Percentiles rank a stretch among this genome's conserved stretches.
These are phyloP conservation scores for Cotesia typhae DNA, from an alignment of 1,140 invertebrate species.

Conservation along the genomic window DNA sequence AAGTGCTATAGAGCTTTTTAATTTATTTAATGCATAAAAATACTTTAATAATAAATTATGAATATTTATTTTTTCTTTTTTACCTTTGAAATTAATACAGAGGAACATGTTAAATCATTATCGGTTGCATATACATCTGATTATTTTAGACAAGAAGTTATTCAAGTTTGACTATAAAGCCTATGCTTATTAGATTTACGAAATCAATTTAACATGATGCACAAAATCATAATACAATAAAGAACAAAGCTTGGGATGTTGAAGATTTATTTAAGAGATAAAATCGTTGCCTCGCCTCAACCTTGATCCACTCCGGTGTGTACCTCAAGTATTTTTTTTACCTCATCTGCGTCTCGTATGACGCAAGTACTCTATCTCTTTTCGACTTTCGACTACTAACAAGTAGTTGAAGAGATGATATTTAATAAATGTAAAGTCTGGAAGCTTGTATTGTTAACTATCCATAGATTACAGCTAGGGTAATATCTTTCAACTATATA, in stretches of 20 bases:
- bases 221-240: neutral
- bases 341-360: constrained; percentile 47
- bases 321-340: constrained; percentile 39
- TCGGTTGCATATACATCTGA: too few relatives aligned
- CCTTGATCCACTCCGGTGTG: constrained; percentile 53
- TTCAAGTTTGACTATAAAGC: too few relatives aligned
- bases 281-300: constrained; percentile 46
- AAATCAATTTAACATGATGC: neutral
- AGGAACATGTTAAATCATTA: too few relatives aligned
- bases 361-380: constrained; percentile 28
- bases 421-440: constrained; percentile 11
- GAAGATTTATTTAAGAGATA: constrained; percentile 41
- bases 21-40: too few relatives aligned
- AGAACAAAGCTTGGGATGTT: constrained; percentile 17
- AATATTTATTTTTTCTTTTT: too few relatives aligned
- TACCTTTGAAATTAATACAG: too few relatives aligned
- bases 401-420: constrained; percentile 7
- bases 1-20: too few relatives aligned
- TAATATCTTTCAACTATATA: neutral
- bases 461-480: constrained; percentile 20
- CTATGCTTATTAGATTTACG: neutral
- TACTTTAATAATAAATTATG: too few relatives aligned
- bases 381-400: constrained; percentile 30
- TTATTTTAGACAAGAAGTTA: too few relatives aligned
- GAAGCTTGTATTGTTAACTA: neutral